Evolutionary conservation across 2,888 invertebrate species (phyloP), one percentile per base, ranked within the genome.

Genomic region (Chalcosyrphus nemorum): DNA sequence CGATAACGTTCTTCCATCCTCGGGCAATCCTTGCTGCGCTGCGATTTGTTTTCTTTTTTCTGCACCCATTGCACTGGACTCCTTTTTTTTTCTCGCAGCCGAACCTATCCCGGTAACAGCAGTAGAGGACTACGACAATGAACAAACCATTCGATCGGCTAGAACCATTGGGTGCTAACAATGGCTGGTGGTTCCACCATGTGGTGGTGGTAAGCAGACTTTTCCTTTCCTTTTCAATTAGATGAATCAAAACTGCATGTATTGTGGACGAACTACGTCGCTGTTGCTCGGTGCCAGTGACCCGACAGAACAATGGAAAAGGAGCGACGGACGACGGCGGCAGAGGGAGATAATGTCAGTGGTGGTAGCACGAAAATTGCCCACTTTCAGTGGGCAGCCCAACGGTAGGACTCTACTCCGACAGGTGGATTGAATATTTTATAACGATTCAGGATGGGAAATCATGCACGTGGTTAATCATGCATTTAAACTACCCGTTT

Each of bases 381-480:
- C 68, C 74, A 75, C 81, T 81, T n/a, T 76, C 75, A 75, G 38
- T 59, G 13, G 27, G 11, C 24, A 4, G 24, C 24, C 24, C 17
- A 45, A 63, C 13, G 50, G 27, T 43, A 35, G 52, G 15, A 61
- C 70, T 63, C 35, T 63, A 52, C 84, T 84, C 84, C 84, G 80
- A 84, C 84, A 84, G 84, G 84, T 84, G 80, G 74, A 74, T 56
- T 80, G 59, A 84, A 84, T 84, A 84, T 80, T 84, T 80, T 70
- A 84, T 80, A 59, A 29, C 68, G 57, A 70, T 63, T 59, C 78
- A 57, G 70, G 80, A 80, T 84, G 80, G 74, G 80, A 84, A 84
- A 80, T 75, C 80, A 84, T 84, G 84, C 84, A 84, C 74, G 70
- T 75, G 84, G 74, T 84, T 84, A 80, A 84, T 84, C 84, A 84